Evolutionary conservation across 1,140 invertebrate genomes (phyloP).

Genomic region (Andricus grossulariae): DNA sequence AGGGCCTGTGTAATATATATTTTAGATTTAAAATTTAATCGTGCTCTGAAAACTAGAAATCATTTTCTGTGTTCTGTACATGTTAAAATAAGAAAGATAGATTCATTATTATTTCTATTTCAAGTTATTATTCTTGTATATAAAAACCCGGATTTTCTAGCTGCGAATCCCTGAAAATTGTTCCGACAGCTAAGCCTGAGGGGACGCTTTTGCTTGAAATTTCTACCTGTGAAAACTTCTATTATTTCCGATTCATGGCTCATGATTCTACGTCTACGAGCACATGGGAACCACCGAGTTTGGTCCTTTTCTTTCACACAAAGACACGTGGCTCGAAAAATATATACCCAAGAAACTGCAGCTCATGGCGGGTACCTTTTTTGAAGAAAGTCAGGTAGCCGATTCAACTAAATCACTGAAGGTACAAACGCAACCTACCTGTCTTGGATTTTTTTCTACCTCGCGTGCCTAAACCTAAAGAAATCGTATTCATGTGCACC

Average conservation of each 20-base stretch:
- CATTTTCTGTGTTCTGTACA: too few relatives aligned
- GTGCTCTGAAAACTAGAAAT: too few relatives aligned
- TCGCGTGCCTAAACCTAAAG: slow-evolving; percentile 25
- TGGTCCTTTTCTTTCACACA: slow-evolving; percentile 37
- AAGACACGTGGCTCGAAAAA: slow-evolving; percentile 19
- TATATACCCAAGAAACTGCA: slow-evolving; percentile 34
- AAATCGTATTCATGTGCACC: slow-evolving; percentile 23
- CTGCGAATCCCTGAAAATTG: too few relatives aligned
- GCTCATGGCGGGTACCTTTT: slow-evolving; percentile 20
- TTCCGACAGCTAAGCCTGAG: background rate
- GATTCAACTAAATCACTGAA: slow-evolving; percentile 5
- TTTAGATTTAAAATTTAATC: too few relatives aligned
- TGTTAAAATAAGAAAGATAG: too few relatives aligned
- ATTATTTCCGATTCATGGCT: slow-evolving; percentile 39
- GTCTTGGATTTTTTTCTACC: slow-evolving; percentile 17
- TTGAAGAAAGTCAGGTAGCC: slow-evolving; percentile 32
- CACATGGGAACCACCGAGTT: slow-evolving; percentile 41
- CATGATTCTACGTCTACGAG: slow-evolving; percentile 37
- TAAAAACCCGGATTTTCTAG: too few relatives aligned
- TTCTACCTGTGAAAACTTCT: slow-evolving; percentile 25
- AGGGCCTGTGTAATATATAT: too few relatives aligned
- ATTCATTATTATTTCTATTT: too few relatives aligned
- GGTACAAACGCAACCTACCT: slow-evolving; percentile 14
- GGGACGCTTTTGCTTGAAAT: slow-evolving; percentile 5
- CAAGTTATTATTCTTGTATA: too few relatives aligned